Base-by-base conservation (phyloP, 2,888 invertebrate species). In the Thymelicus acteon region DNA sequence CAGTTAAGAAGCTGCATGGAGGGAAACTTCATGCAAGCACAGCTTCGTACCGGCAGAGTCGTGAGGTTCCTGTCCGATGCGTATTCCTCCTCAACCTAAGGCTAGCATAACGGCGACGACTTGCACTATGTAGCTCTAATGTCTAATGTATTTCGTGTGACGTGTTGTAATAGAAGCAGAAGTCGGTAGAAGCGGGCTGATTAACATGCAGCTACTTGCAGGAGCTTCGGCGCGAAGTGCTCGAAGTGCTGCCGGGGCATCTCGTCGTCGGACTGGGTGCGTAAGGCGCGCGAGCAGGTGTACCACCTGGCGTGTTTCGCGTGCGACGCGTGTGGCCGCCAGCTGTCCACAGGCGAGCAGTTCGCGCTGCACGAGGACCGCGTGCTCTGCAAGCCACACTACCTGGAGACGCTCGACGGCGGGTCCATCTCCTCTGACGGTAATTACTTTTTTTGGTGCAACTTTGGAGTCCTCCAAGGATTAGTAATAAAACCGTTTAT, bases 271-370 rank as follows among this genome's bases (percentile, higher is more conserved):
- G 99, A 99, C 93, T 99, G 99, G 99, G 99, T 99, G 82, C 95
- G 99, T 75, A 96, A 98, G 85, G 99, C 99, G 48, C 95, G 98
- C 67, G 97, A 98, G 84, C 96, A 97, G 88, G 98, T 99, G 47
- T 99, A 99, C 94, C 99, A 99, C 93, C 95, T 99, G 87, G 99
- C 99, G 62, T 99, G 99, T 93, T 99, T 99, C 93, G 98, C 99
- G 24, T 99, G 99, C 91, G 98, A 99, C 90, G 97, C 98, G 72
- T 98, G 98, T 89, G 98, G 98, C 80, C 95, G 98, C 47, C 98
- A 98, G 91, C 94, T 98, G 72, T 97, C 97, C 77, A 98, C 98
- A 0, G 99, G 99, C 6, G 99, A 99, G 89, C 99, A 99, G 94
- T 99, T 99, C 91, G 99, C 99, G 12, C 95, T 99, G 73, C 97